Evolutionary conservation across 2,113 vertebrate genomes (phyloP).

Genomic region (Rhynchomys soricoides): DNA sequence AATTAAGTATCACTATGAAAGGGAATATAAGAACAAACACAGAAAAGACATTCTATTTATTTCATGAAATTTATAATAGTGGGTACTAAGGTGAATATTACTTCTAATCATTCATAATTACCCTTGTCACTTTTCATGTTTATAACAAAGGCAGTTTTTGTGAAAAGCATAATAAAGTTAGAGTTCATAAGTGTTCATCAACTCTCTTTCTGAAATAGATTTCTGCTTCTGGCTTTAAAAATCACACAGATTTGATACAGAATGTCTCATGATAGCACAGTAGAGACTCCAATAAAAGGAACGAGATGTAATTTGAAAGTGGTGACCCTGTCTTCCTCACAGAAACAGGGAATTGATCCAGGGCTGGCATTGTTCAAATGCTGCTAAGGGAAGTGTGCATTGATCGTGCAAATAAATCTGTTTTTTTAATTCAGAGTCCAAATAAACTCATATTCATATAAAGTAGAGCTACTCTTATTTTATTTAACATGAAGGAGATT

Average conservation of each 20-base stretch:
- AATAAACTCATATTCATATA: constrained; percentile 23
- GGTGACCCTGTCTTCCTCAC: background rate
- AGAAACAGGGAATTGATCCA: constrained; percentile 17
- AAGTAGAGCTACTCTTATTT: constrained; percentile 9
- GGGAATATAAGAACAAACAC: constrained; percentile 33
- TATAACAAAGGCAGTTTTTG: constrained; percentile 7
- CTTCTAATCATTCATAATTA: background rate
- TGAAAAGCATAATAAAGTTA: constrained; percentile 38
- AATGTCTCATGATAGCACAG: background rate
- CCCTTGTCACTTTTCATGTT: background rate
- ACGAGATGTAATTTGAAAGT: constrained; percentile 21
- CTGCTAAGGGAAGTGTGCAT: background rate
- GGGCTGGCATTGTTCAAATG: background rate
- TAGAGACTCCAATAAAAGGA: background rate
- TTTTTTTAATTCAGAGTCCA: constrained; percentile 21
- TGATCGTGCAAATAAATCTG: constrained; percentile 32
- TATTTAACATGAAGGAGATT: background rate
- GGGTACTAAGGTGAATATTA: background rate
- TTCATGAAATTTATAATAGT: constrained; percentile 4
- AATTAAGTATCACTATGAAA: background rate
- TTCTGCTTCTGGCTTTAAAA: constrained; percentile 38
- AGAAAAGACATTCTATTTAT: constrained; percentile 42
- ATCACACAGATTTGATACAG: background rate
- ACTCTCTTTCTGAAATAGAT: background rate
- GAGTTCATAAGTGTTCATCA: background rate